These are phyloP conservation scores for Nomada fabriciana DNA, from an alignment of 2,888 invertebrate genomes.

Conservation along the genomic window DNA sequence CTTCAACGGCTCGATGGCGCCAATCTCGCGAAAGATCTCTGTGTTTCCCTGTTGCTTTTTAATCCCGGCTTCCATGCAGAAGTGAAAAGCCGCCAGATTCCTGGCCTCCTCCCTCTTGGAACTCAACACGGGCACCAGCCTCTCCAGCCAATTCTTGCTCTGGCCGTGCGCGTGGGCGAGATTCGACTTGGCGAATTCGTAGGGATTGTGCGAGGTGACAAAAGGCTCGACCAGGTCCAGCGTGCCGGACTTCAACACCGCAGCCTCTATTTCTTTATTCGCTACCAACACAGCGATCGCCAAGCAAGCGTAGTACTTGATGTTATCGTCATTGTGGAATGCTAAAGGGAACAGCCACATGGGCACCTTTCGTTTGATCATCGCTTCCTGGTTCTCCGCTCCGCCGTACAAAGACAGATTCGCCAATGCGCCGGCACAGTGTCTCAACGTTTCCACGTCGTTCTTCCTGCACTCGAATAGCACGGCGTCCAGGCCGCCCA, in stretches of 20 bases:
- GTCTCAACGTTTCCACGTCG: slow-evolving; percentile 96
- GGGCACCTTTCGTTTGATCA: slow-evolving; percentile 97
- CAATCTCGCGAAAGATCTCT: slow-evolving; percentile 96
- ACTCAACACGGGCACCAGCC: slow-evolving; percentile 96
- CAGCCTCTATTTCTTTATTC: slow-evolving; percentile 98
- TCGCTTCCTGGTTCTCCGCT: slow-evolving; percentile 97
- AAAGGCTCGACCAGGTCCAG: slow-evolving; percentile 98
- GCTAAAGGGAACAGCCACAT: slow-evolving; percentile 99
- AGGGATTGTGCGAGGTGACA: slow-evolving; percentile 96
- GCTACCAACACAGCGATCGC: slow-evolving; percentile 98
- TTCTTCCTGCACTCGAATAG: slow-evolving; percentile 97
- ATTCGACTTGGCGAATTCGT: slow-evolving; percentile 96
- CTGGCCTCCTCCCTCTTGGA: slow-evolving; percentile 98
- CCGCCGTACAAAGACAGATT: slow-evolving; percentile 98
- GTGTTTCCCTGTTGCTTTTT: slow-evolving; percentile 97
- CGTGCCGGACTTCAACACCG: slow-evolving; percentile 98
- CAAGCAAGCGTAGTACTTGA: slow-evolving; percentile 99
- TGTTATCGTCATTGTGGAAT: slow-evolving; percentile 98
- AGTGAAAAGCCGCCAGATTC: slow-evolving; percentile 98
- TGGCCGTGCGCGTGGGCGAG: slow-evolving; percentile 97
- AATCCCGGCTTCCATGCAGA: slow-evolving; percentile 99
- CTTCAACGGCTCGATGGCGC: slow-evolving; percentile 97
- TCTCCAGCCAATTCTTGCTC: slow-evolving; percentile 96
- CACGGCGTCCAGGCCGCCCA: slow-evolving; percentile 97
- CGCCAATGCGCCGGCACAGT: slow-evolving; percentile 98